Conservation (phyloP, 2,113 vertebrate species). For the Actenoides lindsayi region DNA sequence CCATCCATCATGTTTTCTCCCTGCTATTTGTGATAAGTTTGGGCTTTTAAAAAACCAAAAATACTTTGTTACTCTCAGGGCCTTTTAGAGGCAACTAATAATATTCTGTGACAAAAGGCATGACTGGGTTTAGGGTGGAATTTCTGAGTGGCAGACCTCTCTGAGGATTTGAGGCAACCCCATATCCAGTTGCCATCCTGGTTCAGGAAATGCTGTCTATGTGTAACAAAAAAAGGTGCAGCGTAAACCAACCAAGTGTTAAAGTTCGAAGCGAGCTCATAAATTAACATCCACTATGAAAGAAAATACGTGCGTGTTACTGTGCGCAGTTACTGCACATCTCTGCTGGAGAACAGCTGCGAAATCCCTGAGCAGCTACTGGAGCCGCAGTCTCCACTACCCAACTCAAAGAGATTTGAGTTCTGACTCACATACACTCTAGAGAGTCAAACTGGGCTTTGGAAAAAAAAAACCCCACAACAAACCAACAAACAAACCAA, state of each 20-base stretch:
- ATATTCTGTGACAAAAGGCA: slow-evolving; percentile 20
- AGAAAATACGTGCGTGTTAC: slow-evolving; percentile 3
- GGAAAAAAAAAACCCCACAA: neutral
- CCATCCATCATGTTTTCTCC: neutral
- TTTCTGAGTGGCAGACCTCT: slow-evolving; percentile 13
- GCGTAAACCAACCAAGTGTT: neutral
- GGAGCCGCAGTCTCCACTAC: neutral
- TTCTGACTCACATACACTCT: neutral
- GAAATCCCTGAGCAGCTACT: slow-evolving; percentile 33
- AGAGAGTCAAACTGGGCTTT: neutral
- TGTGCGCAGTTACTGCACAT: neutral
- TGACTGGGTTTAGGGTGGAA: neutral
- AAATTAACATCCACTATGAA: slow-evolving; percentile 55
- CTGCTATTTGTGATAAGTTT: neutral
- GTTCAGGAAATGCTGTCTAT: neutral
- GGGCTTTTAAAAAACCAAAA: neutral
- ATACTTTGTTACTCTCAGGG: neutral
- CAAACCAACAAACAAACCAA: neutral
- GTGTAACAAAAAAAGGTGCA: slow-evolving; percentile 45
- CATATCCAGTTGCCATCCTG: neutral
- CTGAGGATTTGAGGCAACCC: slow-evolving; percentile 8
- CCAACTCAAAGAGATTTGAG: neutral
- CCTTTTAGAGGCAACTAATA: neutral
- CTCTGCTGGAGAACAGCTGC: slow-evolving; percentile 57
- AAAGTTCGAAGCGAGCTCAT: slow-evolving; percentile 22